Evolutionary conservation across 37 sponge, comb jelly and placozoan species (phyloP), one percentile per base, ranked within the genome.

Genomic region (Aplysina aerophoba): DNA sequence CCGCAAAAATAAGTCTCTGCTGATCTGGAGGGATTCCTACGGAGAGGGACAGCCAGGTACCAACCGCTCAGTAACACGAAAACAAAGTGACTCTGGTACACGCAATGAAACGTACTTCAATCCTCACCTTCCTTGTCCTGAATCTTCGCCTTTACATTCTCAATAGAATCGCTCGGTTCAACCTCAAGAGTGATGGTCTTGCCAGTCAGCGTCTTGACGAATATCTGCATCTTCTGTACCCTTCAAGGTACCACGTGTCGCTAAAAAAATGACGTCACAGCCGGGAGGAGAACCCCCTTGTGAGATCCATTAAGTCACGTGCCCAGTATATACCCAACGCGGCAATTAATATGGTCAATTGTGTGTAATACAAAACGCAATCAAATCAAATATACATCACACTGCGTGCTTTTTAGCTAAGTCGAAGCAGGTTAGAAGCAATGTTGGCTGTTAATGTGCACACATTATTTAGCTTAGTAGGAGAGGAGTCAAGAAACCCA

Each of bases 121-220:
- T 28, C 24, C 59, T 65, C 16, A 69, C 92, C 89, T 56, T 92
- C 89, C 55, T 88, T 89, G 85, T 89, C 92, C 83, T 89, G 92
- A 44, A 89, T 89, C 72, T 88, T 92, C 15, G 89, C 79, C 59
- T 92, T 89, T 0, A 89, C 89, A 85, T 89, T 89, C 39, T 88
- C 89, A 33, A 92, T 85, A 12, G 89, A 55, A 61, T 94, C 94
- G 28, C 81, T 65, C 27, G 94, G 90, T 79, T 94, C 94, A 36
- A 96, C 98, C 83, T 98, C 98, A 0, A 98, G 91, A 24, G 98
- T 98, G 84, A 98, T 98, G 61, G 98, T 98, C 84, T 98, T 98
- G 20, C 98, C 98, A 50, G 98, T 95, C 77, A 98, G 87, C 24
- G 98, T 97, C 81, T 95, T 95, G 53, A 97, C 96, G 84, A 97